phyloP scores from a whole-genome alignment of 2,888 invertebrate genomes.

The Platynereis dumerilii region DNA sequence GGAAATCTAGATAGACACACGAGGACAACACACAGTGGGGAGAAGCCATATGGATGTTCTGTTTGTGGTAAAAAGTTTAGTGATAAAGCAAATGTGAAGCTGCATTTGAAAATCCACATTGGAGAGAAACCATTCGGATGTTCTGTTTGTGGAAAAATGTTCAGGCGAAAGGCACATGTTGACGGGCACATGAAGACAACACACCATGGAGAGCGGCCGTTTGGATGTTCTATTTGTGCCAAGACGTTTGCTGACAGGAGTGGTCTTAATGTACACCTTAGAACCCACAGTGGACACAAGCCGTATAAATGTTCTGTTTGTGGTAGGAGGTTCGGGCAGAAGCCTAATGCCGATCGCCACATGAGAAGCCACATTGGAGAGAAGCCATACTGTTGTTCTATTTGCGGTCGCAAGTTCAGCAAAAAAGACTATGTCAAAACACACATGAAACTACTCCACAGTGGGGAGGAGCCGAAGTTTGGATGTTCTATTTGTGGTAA shows the following conservation, averaged over 20 bases:
- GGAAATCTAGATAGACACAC: background rate
- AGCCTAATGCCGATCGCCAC: no score
- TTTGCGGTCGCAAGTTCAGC: no score
- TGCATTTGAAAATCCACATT: background rate
- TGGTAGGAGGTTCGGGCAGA: conserved; percentile 1
- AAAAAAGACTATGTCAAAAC: no score
- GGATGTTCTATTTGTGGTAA: no score
- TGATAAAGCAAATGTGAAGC: background rate
- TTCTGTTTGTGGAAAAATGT: background rate
- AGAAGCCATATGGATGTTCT: conserved; percentile 11
- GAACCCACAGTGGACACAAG: conserved; percentile 1
- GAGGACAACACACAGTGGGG: conserved; percentile 16
- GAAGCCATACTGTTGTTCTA: no score
- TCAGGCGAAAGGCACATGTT: background rate
- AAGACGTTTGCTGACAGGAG: background rate
- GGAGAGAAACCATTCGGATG: conserved; percentile 11
- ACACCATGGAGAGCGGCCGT: conserved; percentile 9
- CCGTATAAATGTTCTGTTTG: conserved; percentile 3
- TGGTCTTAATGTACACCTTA: background rate
- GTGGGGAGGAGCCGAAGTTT: no score
- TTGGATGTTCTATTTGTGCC: conserved; percentile 3
- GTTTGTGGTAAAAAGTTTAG: conserved; percentile 13
- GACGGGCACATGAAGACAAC: background rate
- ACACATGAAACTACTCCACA: no score
- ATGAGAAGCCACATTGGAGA: no score